Base-by-base conservation (phyloP, 1,140 invertebrate species). In the Campodea augens region DNA sequence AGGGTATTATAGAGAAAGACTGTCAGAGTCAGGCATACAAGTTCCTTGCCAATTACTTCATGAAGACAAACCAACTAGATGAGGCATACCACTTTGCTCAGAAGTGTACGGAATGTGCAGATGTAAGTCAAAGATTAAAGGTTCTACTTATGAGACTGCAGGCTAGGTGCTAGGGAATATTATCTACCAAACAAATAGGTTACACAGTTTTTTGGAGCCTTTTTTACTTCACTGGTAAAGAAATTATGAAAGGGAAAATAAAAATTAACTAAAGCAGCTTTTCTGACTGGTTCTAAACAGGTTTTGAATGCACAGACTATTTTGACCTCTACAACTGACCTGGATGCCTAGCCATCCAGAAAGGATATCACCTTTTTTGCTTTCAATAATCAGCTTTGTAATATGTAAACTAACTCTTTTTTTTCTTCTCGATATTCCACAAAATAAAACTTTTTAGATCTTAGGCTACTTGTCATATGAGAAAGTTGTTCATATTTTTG, bases 81-180 rank as follows among this genome's bases (percentile, higher is more conserved):
- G 75, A 81, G 46, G 89, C 91, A 0, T 81, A 86, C 54, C 75
- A 78, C 52, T 93, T 86, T 62, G 90, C 90, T 0, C 87, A 93
- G 56, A 92, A 91, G 59, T 96, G 90, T 62, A 68, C 92, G 38
- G 78, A 88, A 54, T 81, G 78, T 60, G 78, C 62, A 38, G 66
- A 70, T 59, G 68, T 70, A 42, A 78, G 50, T 77, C 76, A 60
- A 72, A 74, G 50, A 59, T 5, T 25, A 5, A 15, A 40, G 19
- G 12, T 25, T 13, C 24, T 42, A 13, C 23, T 25, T 25, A 25
- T 10, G 12, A 25, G 7, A 12, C 19, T 19, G 10, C 21, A 44
- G n/a, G 7, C 15, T 10, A 48, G 13, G 25, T 45, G 5, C n/a
- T 4, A 45, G 10, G 18, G 12, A 46, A 36, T 24, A 25, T 19